Evolutionary conservation across 2,888 invertebrate genomes (phyloP), one percentile per base, ranked within the genome.

Genomic region (Andrena minutula): DNA sequence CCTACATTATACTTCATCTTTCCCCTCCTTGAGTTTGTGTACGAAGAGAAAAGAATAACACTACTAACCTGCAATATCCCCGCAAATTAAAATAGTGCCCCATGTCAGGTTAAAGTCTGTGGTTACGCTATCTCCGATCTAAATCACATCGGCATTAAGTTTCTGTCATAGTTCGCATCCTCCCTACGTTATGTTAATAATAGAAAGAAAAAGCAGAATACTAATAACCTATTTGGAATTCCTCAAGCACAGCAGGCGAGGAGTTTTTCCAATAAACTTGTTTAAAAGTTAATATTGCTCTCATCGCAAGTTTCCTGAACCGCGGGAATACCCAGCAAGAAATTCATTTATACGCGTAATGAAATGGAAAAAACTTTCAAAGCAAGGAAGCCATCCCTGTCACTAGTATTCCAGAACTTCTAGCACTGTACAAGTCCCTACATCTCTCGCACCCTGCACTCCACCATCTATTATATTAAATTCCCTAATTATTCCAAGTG

Each of bases 271-370:
- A 30, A 58, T 26, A 26, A 58, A 30, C n/a, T 60, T 60, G 16
- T 32, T 30, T 30, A n/a, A 60, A 60, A 60, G n/a, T 60, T 60
- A 60, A 60, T 28, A 60, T 60, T n/a, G 30, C 20, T 56, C 23
- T 23, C 56, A 56, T 56, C 23, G 10, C 20, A 56, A 10, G 10
- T 56, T 20, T 51, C 20, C 20, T 7, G n/a, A 20, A 51, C 20
- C 51, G 20, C 20, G 20, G 20, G 41, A 41, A 41, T 41, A 41
- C 53, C n/a, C n/a, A 5, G 23, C 20, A n/a, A 53, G 23, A 20
- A 53, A 53, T 53, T 53, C 53, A 53, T 53, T 53, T 23, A 53
- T 53, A 23, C 53, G 53, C 53, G n/a, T 53, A 53, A 53, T 20
- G 53, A 53, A 53, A 53, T 53, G 53, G 20, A 23, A 53, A 53